These are phyloP conservation scores for Myoxocephalus aenaeus DNA, from an alignment of 2,797 vertebrate genomes.

Conservation along the genomic window DNA sequence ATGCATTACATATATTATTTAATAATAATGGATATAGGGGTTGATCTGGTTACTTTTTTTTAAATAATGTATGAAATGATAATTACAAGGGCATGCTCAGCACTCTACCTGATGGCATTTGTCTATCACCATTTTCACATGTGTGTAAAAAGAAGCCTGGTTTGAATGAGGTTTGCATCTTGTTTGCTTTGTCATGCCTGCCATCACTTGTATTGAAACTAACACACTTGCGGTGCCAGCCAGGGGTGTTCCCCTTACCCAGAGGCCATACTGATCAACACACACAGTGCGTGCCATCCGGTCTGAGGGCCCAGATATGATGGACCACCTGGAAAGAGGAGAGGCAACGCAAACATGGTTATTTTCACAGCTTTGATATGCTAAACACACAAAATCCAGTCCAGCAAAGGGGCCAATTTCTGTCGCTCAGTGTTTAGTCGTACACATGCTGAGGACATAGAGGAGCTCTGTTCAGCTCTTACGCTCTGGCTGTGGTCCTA, in stretches of 20 bases:
- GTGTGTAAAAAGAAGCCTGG: constrained; percentile 41
- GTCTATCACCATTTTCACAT: constrained; percentile 42
- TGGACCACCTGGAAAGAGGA: constrained; percentile 83
- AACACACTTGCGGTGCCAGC: constrained; percentile 73
- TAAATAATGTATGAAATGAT: constrained; percentile 38
- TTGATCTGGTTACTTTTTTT: constrained; percentile 12
- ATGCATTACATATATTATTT: background rate
- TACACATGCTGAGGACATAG: constrained; percentile 76
- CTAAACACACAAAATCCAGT: constrained; percentile 79
- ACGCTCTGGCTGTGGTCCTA: constrained; percentile 79
- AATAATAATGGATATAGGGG: constrained; percentile 28
- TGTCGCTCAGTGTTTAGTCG: constrained; percentile 68
- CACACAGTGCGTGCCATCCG: constrained; percentile 69
- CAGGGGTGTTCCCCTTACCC: constrained; percentile 76
- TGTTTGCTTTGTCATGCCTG: constrained; percentile 72
- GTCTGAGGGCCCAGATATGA: constrained; percentile 83
- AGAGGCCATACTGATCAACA: constrained; percentile 75
- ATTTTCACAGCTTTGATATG: constrained; percentile 88
- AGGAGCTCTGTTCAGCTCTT: constrained; percentile 76
- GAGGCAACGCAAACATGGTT: constrained; percentile 83
- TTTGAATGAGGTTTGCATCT: constrained; percentile 44
- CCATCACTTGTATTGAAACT: constrained; percentile 67
- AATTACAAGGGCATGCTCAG: constrained; percentile 42
- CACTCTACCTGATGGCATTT: constrained; percentile 45
- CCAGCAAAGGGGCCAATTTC: constrained; percentile 77